Evolutionary conservation across 2,113 vertebrate genomes (phyloP).

Genomic region (Stegostoma tigrinum): DNA sequence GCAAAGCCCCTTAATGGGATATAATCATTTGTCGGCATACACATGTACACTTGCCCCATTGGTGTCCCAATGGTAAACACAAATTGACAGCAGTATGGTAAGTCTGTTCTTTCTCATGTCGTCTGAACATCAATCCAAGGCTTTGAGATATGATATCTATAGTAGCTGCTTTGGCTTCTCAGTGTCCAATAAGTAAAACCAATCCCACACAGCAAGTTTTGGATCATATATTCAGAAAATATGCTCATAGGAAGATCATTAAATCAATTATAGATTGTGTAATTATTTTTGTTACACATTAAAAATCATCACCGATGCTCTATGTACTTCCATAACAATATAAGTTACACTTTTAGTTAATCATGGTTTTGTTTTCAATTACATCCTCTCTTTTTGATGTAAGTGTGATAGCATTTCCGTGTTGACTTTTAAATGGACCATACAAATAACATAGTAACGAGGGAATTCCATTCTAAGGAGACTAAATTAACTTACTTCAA

Average conservation of each 20-base stretch:
- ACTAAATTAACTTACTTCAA: neutral
- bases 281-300: neutral
- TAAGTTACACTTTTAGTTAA: neutral
- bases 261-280: neutral
- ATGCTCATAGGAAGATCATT: neutral
- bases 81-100: constrained; percentile 15
- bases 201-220: neutral
- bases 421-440: neutral
- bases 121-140: constrained; percentile 3
- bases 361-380: neutral
- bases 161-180: neutral
- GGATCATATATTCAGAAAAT: neutral
- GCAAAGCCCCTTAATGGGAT: constrained; percentile 31
- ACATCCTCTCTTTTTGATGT: neutral
- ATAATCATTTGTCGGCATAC: constrained; percentile 32
- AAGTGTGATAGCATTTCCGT: neutral
- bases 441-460: neutral
- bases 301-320: neutral
- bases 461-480: neutral
- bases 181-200: neutral
- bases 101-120: constrained; percentile 35
- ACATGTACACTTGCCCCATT: constrained; percentile 32
- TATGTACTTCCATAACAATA: neutral
- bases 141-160: constrained; percentile 17
- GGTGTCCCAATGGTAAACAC: constrained; percentile 32